Percentiles rank a stretch among this genome's conserved stretches.
Conservation (phyloP, 2,797 vertebrate species). For the Aeoliscus strigatus region DNA sequence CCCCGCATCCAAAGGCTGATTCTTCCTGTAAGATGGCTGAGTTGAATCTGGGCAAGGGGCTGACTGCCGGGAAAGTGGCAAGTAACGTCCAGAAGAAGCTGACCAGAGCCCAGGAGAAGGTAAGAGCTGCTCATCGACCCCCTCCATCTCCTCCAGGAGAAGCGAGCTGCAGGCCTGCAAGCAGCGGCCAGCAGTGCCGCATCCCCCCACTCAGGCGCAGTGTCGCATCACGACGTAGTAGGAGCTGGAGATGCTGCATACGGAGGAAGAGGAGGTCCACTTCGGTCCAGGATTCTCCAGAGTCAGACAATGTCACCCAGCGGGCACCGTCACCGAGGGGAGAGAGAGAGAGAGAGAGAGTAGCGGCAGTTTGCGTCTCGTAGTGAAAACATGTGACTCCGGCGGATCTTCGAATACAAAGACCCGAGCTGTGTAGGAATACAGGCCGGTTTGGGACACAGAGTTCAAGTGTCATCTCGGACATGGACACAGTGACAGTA, state of each 20-base stretch:
- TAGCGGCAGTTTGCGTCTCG: no score
- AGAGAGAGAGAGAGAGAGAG: no score
- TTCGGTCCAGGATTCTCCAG: neutral
- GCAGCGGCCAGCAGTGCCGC: slow-evolving; percentile 39
- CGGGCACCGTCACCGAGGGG: slow-evolving; percentile 6
- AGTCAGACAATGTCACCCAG: slow-evolving; percentile 36
- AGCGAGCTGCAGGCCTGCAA: slow-evolving; percentile 21
- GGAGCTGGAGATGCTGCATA: slow-evolving; percentile 3
- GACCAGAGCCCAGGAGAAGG: slow-evolving; percentile 96
- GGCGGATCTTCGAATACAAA: no score
- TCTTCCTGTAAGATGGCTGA: slow-evolving; percentile 87
- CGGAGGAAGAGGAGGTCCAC: slow-evolving; percentile 3
- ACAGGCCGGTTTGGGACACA: no score
- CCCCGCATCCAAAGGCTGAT: slow-evolving; percentile 51
- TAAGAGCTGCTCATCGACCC: slow-evolving; percentile 50
- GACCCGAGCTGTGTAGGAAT: no score
- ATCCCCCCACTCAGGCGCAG: slow-evolving; percentile 46
- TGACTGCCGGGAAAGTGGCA: slow-evolving; percentile 93
- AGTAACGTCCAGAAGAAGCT: slow-evolving; percentile 98
- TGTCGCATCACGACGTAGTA: slow-evolving; percentile 61
- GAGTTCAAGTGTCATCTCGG: no score
- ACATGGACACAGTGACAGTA: neutral
- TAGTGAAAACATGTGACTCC: no score
- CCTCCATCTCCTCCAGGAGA: neutral
- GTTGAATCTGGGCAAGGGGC: slow-evolving; percentile 93